A percentile compares a stretch with the other conserved stretches of the same genome.
Evolutionary conservation across 2,797 vertebrate species (phyloP).

Genomic region (Alcedo quadribrachys): DNA sequence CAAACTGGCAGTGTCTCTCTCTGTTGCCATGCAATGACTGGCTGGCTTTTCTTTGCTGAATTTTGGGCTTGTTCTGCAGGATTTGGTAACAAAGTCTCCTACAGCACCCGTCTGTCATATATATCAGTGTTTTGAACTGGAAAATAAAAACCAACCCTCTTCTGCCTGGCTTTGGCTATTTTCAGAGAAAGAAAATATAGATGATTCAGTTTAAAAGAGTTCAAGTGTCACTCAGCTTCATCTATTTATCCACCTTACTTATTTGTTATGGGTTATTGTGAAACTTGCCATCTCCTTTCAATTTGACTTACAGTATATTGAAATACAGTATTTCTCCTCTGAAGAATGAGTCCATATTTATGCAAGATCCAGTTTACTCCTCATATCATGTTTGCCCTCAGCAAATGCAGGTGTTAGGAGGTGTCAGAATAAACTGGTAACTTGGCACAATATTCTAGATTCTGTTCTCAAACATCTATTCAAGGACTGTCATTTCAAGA

Average conservation of each 20-base stretch:
- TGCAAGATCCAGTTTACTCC: not conserved
- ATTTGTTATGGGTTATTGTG: not conserved
- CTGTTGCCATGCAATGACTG: not conserved
- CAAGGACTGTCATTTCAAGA: not conserved
- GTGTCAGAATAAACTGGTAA: not conserved
- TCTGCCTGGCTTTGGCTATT: not conserved
- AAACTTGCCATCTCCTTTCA: not conserved
- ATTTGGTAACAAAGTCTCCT: not conserved
- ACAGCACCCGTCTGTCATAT: not conserved
- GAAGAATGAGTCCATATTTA: not conserved
- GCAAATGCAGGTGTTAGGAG: not conserved
- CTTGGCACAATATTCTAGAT: not conserved
- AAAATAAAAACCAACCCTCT: fast-evolving
- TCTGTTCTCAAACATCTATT: not conserved
- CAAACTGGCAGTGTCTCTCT: not conserved
- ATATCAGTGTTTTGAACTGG: not conserved
- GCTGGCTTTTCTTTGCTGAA: not conserved
- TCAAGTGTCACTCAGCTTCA: not conserved
- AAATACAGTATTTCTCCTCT: not conserved
- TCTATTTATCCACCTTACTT: not conserved
- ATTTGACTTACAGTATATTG: not conserved
- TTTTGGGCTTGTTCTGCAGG: not conserved
- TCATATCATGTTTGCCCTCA: not conserved
- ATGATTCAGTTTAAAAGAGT: not conserved
- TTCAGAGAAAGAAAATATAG: not conserved